Conservation (phyloP, 2,797 vertebrate genomes). For the Poliocrania exsul region DNA sequence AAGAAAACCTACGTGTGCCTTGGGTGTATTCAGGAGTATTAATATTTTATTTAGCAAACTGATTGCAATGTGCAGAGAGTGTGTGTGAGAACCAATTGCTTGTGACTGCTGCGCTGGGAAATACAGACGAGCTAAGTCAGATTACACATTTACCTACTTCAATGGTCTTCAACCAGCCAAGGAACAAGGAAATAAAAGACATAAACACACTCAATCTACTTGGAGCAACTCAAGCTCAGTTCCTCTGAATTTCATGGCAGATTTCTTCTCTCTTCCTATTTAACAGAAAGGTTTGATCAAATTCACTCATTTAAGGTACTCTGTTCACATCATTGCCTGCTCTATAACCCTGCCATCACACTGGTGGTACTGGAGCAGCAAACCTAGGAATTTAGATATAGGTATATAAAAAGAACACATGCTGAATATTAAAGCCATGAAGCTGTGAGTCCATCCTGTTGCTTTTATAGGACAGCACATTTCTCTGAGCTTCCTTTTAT, state of each 20-base stretch:
- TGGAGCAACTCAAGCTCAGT: background rate
- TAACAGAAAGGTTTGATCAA: background rate
- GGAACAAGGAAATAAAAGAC: background rate
- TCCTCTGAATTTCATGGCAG: background rate
- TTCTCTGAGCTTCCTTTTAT: background rate
- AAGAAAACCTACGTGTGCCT: background rate
- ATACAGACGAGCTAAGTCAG: background rate
- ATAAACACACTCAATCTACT: background rate
- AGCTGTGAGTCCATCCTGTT: background rate
- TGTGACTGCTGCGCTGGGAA: background rate
- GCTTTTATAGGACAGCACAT: background rate
- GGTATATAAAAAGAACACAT: background rate
- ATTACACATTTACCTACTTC: background rate
- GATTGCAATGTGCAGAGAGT: background rate
- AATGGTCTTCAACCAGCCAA: rapidly evolving
- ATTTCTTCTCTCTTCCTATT: background rate
- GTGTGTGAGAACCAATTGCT: background rate
- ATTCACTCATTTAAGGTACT: background rate
- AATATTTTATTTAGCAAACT: background rate
- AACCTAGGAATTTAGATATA: background rate
- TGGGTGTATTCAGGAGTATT: background rate
- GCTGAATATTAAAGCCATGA: background rate
- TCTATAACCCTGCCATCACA: background rate
- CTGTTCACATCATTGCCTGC: background rate
- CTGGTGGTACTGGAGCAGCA: background rate